A percentile compares a stretch with the other conserved stretches of the same genome.
Conservation (phyloP, 2,113 vertebrate species). For the Tupaia tana region DNA sequence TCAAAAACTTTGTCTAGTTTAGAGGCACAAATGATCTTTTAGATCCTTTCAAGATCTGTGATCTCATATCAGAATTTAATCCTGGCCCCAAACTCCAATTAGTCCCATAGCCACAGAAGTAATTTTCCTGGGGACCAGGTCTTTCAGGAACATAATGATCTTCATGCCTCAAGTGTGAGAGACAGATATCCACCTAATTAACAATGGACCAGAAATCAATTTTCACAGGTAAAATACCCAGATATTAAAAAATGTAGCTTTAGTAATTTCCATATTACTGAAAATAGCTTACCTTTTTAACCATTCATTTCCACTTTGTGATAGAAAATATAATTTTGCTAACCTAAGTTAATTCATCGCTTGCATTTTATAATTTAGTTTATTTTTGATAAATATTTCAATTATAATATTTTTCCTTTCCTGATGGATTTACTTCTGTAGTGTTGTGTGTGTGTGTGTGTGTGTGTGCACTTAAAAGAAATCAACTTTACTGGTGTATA, state of each 20-base stretch:
- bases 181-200: neutral
- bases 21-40: neutral
- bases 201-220: neutral
- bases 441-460: neutral
- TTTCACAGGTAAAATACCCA: constrained; percentile 18
- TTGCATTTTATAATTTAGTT: neutral
- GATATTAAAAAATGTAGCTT: neutral
- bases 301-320: neutral
- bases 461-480: neutral
- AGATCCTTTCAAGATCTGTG: neutral
- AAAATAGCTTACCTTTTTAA: neutral
- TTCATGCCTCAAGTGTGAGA: neutral
- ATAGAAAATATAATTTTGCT: neutral
- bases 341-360: neutral
- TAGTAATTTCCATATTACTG: neutral
- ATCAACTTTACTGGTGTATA: neutral
- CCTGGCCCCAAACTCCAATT: neutral
- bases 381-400: neutral
- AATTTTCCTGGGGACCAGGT: neutral
- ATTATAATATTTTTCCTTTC: neutral
- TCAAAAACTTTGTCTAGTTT: neutral
- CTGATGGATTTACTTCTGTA: neutral
- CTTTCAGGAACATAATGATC: constrained; percentile 52
- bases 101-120: neutral
- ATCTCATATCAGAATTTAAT: constrained; percentile 10